Conservation (phyloP, 2,113 vertebrate genomes). For the Lampris incognitus region DNA sequence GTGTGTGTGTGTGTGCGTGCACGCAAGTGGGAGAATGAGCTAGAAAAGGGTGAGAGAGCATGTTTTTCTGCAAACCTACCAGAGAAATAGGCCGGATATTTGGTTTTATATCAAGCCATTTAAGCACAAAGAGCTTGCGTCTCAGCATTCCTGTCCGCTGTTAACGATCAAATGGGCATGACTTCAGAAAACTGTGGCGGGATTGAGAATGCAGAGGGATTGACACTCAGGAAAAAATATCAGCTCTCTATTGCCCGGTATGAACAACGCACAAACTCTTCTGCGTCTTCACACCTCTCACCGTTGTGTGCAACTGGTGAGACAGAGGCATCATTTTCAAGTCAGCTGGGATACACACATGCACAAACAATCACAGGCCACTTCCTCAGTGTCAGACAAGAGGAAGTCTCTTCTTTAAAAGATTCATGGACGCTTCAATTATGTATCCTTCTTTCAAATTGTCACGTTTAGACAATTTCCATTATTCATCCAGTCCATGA, state of each 20-base stretch:
- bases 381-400: conserved; percentile 67
- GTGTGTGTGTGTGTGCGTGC: conserved; percentile 3
- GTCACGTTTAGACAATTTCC: conserved; percentile 76
- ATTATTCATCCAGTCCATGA: conserved; percentile 75
- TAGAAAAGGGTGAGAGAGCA: conserved; percentile 44
- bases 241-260: conserved; percentile 29
- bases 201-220: conserved; percentile 33
- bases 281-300: conserved; percentile 54
- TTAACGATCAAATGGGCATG: conserved; percentile 62
- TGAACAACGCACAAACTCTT: conserved; percentile 42
- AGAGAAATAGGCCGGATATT: conserved; percentile 65
- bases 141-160: conserved; percentile 33
- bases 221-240: conserved; percentile 46
- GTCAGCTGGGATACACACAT: conserved; percentile 40
- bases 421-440: conserved; percentile 73
- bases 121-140: conserved; percentile 53
- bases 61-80: conserved; percentile 70
- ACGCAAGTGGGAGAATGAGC: conserved; percentile 42
- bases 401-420: conserved; percentile 77
- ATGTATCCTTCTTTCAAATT: conserved; percentile 73
- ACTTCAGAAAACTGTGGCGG: conserved; percentile 43
- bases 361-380: conserved; percentile 63
- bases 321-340: conserved; percentile 37
- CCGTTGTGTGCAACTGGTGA: conserved; percentile 27
- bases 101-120: conserved; percentile 68